Conservation (phyloP, 2,888 invertebrate genomes). For the Crossocerus cetratus region DNA sequence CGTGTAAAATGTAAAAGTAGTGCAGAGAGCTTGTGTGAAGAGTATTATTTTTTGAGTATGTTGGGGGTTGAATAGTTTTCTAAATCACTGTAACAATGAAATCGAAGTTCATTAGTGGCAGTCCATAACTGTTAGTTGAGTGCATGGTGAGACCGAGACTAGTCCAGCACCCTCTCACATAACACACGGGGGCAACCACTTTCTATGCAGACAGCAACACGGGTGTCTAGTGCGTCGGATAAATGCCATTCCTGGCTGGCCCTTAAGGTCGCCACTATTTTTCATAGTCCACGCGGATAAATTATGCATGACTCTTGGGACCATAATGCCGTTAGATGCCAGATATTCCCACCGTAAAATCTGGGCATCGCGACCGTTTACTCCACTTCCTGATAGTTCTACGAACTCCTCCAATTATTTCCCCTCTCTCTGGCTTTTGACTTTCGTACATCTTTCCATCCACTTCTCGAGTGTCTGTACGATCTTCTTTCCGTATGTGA, state of each 20-base stretch:
- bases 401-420: conserved; percentile 24
- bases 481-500: too few relatives aligned
- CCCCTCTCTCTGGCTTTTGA: too few relatives aligned
- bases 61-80: too few relatives aligned
- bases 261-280: conserved; percentile 53
- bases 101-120: conserved; percentile 33
- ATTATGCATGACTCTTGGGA: conserved; percentile 51
- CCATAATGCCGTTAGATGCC: conserved; percentile 54
- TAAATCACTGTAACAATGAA: conserved; percentile 16
- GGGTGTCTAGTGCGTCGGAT: conserved; percentile 35
- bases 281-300: conserved; percentile 52
- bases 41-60: too few relatives aligned
- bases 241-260: conserved; percentile 48
- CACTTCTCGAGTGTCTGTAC: too few relatives aligned
- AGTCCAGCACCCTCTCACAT: conserved; percentile 55
- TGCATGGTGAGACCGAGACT: conserved; percentile 22
- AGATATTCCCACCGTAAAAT: conserved; percentile 7
- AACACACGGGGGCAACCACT: conserved; percentile 53
- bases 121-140: conserved; percentile 50
- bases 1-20: too few relatives aligned
- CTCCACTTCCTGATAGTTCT: conserved; percentile 13
- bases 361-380: not conserved
- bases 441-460: too few relatives aligned
- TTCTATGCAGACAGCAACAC: conserved; percentile 53
- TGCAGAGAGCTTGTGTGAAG: too few relatives aligned